Evolutionary conservation across 1,140 invertebrate genomes (phyloP), one percentile per base, ranked within the genome.

Genomic region (Drosophila ogumai): DNA sequence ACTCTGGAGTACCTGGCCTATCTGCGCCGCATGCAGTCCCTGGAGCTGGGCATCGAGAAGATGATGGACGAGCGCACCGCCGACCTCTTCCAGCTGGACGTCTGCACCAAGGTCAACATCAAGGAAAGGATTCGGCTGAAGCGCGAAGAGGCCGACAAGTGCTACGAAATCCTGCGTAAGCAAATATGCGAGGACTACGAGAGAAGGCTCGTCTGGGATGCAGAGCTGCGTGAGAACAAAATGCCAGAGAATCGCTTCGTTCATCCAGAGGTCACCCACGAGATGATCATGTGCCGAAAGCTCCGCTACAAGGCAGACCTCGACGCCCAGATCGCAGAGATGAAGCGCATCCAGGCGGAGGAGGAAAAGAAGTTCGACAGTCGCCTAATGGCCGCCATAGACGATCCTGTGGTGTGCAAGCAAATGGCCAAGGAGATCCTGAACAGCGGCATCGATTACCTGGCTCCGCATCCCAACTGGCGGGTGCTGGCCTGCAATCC

Each of bases 211-310:
- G 79, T 75, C 3, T 56, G 64, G 17, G 81, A 81, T 7, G 79
- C 79, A 1, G 79, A 90, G 7, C 54, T 73, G 15, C 73, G 75
- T 12, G 91, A 92, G 43, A 68, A 82, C 41, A 90, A 87, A 55
- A 91, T 92, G 44, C 47, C 75, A 2, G 91, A 91, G 38, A 92
- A 92, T 74, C 77, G 81, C 0, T 92, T 92, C n/a, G 90, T 73
- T 0, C 84, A 79, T 44, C 72, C 73, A 17, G 76, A 81, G 60
- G 74, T 90, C 6, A 78, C 90, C 6, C 81, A 68, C 3, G 31
- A 69, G 2, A 78, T 78, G 69, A 77, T 75, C 0, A 6, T 58
- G 3, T 80, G 68, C 22, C 36, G 81, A 12, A 54, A 78, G 17
- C 64, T 54, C 3, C 60, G 73, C 10, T 61, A 75, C 34, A 78